Base-by-base conservation (phyloP, 2,113 vertebrate species). In the Pseudonaja textilis region DNA sequence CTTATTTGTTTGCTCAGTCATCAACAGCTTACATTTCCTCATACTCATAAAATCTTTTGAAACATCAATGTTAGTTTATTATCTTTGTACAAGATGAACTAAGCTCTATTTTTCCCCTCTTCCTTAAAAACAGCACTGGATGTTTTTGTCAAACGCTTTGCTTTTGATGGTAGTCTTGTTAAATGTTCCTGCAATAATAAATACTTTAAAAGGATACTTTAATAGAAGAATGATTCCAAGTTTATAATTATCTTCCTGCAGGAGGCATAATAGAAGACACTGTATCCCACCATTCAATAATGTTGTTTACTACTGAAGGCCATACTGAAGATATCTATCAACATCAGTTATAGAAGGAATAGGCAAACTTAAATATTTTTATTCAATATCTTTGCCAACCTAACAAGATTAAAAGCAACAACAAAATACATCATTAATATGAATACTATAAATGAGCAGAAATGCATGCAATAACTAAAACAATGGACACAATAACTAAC, bases 11-110 rank as follows among this genome's bases (percentile, higher is more conserved):
- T 25, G 93, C 90, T 86, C 89, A 69, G 45, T 93, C 92, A 96
- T 96, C 95, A 96, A 95, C 95, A 96, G 55, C 23, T 95, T 94
- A 92, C 56, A 61, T 87, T 92, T 96, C 87, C 93, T 92, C 93
- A 86, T 89, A 89, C 90, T 96, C 93, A 59, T 91, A 94, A 97
- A 94, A 0, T n/a, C 85, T 52, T 89, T 93, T 96, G 94, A 95
- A 95, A 94, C 0, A 0, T 94, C 93, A 93, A 61, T 81, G 89
- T 92, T 26, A 69, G 90, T 94, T 95, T 95, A 95, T 90, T 95
- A 34, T 10, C 11, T 94, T 97, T 97, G 87, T 88, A 94, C 88
- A 50, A 47, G 42, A 56, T 91, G 89, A 69, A 47, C 5, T 52
- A 93, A 96, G 96, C 57, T 93, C 52, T 90, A 22, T 95, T 93